A percentile compares a stretch with the other conserved stretches of the same genome.
These are phyloP conservation scores for Zosterops pallidus DNA, from an alignment of 2,113 vertebrate genomes.

Conservation along the genomic window DNA sequence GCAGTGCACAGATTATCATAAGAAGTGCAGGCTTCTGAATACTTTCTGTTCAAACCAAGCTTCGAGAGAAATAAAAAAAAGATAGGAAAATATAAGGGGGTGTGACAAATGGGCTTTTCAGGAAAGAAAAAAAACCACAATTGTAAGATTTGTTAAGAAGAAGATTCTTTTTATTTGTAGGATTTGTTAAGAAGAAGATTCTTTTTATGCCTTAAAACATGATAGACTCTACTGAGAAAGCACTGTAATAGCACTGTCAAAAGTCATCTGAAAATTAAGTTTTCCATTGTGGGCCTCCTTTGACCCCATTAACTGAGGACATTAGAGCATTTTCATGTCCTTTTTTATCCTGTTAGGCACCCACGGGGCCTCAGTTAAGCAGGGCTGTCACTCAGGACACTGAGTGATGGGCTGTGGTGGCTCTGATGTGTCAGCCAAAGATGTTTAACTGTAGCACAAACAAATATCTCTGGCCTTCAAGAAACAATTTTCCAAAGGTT, in stretches of 20 bases:
- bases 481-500: slow-evolving; percentile 58
- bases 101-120: background rate
- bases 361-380: background rate
- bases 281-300: background rate
- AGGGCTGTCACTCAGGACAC: background rate
- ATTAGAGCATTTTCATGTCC: background rate
- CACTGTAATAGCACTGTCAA: background rate
- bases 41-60: background rate
- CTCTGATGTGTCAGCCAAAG: slow-evolving; percentile 15
- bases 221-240: background rate
- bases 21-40: background rate
- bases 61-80: background rate
- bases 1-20: background rate
- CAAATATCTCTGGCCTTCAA: slow-evolving; percentile 62
- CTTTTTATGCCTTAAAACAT: background rate
- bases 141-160: background rate
- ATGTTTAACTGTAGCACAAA: background rate
- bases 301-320: background rate
- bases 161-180: background rate
- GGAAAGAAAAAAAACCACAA: background rate
- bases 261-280: background rate
- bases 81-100: background rate
- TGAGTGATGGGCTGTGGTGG: background rate
- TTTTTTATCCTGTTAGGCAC: background rate
- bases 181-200: background rate